phyloP scores from a whole-genome alignment of 2,888 invertebrate genomes.

The Onthophagus sagittarius region DNA sequence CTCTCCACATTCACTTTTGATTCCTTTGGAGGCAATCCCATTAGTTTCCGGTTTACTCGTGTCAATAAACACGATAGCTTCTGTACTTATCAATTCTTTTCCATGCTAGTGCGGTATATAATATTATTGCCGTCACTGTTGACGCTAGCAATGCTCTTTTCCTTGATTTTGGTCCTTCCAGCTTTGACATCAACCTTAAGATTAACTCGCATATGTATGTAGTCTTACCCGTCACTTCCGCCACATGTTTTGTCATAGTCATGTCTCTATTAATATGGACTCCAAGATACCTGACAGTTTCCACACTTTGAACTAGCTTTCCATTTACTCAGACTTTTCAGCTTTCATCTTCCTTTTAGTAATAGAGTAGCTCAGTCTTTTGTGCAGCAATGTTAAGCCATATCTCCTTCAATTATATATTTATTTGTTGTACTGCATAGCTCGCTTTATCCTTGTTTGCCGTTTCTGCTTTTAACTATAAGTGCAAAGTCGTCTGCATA shows the following conservation, averaged over 20 bases:
- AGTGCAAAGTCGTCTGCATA: neutral
- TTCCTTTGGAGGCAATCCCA: too few species aligned
- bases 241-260: neutral
- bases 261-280: neutral
- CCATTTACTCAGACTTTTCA: neutral
- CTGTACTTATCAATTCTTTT: too few species aligned
- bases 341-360: neutral
- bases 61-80: too few species aligned
- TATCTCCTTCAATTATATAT: neutral
- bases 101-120: too few species aligned
- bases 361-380: neutral
- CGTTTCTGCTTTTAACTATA: neutral
- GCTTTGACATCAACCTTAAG: neutral
- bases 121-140: too few species aligned
- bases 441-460: neutral
- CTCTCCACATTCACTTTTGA: too few species aligned
- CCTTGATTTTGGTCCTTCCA: too few species aligned
- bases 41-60: too few species aligned
- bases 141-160: too few species aligned
- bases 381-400: neutral
- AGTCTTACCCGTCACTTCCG: neutral
- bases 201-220: neutral
- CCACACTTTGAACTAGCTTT: neutral
- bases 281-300: neutral
- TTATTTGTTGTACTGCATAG: neutral